These are phyloP conservation scores for Aporrectodea caliginosa DNA, from an alignment of 1,140 invertebrate species.

Conservation along the genomic window DNA sequence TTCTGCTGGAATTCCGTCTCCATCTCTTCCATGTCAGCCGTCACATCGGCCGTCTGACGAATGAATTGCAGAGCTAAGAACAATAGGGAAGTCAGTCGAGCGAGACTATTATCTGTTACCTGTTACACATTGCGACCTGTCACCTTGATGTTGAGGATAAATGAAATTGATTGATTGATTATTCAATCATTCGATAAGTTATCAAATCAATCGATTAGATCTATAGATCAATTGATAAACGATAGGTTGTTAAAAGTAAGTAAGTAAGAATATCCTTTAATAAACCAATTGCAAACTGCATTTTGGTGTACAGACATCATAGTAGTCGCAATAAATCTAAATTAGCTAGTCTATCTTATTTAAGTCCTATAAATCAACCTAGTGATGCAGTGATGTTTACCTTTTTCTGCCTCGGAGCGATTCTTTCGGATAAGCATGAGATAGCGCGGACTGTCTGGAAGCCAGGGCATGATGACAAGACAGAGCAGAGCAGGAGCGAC, in stretches of 20 bases:
- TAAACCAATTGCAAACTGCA: neutral
- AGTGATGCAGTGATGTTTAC: slow-evolving; percentile 50
- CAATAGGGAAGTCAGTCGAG: neutral
- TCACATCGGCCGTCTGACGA: slow-evolving; percentile 41
- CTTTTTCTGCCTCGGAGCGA: slow-evolving; percentile 71
- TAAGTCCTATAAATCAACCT: neutral
- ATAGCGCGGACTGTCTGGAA: slow-evolving; percentile 86
- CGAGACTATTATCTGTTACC: neutral
- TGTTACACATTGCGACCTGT: neutral
- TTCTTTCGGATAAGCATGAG: slow-evolving; percentile 70
- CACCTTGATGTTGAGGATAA: too few relatives aligned
- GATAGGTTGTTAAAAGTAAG: neutral
- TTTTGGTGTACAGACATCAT: neutral
- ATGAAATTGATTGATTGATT: neutral
- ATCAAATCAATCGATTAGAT: neutral
- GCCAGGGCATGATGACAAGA: slow-evolving; percentile 71
- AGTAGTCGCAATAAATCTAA: too few relatives aligned
- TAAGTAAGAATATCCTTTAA: neutral
- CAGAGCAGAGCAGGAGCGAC: slow-evolving; percentile 73
- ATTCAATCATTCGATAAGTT: neutral
- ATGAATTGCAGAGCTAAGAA: slow-evolving; percentile 42
- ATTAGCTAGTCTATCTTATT: neutral
- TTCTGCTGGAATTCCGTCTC: slow-evolving; percentile 29
- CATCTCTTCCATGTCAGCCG: slow-evolving; percentile 51
- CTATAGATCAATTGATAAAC: neutral